phyloP scores from a whole-genome alignment of 2,888 invertebrate genomes.

The Melieria picta region DNA sequence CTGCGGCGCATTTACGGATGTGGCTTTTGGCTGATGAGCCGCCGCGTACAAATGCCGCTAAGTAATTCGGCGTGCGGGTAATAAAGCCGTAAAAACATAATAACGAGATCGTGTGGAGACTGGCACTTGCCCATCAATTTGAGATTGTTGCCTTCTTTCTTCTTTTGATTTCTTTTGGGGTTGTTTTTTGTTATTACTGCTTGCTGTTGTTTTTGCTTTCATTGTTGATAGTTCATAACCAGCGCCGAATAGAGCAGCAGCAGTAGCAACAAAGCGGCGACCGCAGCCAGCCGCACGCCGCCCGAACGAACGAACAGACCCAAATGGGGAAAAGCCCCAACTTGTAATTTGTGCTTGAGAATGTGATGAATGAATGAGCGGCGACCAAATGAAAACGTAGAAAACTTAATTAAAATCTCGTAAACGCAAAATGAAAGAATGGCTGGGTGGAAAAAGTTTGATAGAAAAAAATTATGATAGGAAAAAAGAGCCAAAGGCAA shows the following conservation, averaged over 20 bases:
- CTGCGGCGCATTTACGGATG: no score
- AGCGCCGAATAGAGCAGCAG: no score
- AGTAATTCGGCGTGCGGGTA: constrained; percentile 4
- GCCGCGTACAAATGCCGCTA: not conserved
- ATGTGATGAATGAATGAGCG: constrained; percentile 28
- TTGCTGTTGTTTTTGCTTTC: not conserved
- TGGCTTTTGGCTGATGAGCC: no score
- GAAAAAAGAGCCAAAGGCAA: no score
- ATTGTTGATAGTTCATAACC: no score
- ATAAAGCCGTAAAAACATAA: constrained; percentile 25
- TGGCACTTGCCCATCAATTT: constrained; percentile 31
- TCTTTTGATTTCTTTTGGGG: not conserved
- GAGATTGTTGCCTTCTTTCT: not conserved
- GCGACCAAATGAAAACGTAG: constrained; percentile 26
- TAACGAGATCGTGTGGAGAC: constrained; percentile 32
- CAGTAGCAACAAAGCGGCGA: not conserved
- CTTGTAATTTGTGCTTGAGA: constrained; percentile 19
- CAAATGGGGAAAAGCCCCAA: constrained; percentile 26
- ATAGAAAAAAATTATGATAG: no score
- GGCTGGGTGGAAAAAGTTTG: not conserved
- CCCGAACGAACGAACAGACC: not conserved
- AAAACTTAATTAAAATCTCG: constrained; percentile 40
- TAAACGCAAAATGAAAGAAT: constrained; percentile 12
- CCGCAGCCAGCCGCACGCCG: no score
- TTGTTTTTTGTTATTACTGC: not conserved